Base-by-base conservation (phyloP, 2,888 invertebrate genomes). In the Ophion ellenae region DNA sequence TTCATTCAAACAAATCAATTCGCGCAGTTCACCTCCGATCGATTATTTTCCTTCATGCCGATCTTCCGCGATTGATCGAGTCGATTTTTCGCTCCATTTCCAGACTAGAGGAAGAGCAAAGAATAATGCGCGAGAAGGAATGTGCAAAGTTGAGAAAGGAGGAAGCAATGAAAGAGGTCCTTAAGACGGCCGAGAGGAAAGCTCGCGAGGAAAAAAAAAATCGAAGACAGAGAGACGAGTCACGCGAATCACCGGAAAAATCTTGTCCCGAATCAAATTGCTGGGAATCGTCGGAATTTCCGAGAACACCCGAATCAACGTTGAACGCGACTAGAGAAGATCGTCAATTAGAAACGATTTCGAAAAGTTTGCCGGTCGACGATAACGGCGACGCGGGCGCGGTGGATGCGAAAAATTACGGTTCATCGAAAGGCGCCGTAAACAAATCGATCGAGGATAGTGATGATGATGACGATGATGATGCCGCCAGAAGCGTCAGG, bases 121-220 rank as follows among this genome's bases (percentile, higher is more conserved):
- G 95, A 77, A 94, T 95, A 87, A 93, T 95, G 20, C 95, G 96
- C 90, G 97, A 97, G 89, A 97, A 96, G 89, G 96, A 97, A 94
- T 95, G 97, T 87, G 95, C 96, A 63, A 97, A 97, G 91, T 95
- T 96, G 90, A 96, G 96, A 88, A 96, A 97, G 93, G 96, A 97
- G 78, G 96, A 97, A 92, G 96, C 96, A 2, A 95, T 98, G 93
- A 95, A 97, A 90, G 96, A 96, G 91, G 97, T 98, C 1, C 95
- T 98, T 90, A 96, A 96, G 89, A 96, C 96, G 61, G 98, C 98
- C 0, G 97, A 97, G 89, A 95, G 94, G 80, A 92, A 94, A 83
- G 97, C 97, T 0, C 96, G 95, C 89, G 94, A 96, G 88, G 97
- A 97, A 81, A 96, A 96, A 90, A 91, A 80, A 24, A 88, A 86